These are phyloP conservation scores for Parnassius glacialis DNA, from an alignment of 2,888 invertebrate genomes.

Conservation along the genomic window DNA sequence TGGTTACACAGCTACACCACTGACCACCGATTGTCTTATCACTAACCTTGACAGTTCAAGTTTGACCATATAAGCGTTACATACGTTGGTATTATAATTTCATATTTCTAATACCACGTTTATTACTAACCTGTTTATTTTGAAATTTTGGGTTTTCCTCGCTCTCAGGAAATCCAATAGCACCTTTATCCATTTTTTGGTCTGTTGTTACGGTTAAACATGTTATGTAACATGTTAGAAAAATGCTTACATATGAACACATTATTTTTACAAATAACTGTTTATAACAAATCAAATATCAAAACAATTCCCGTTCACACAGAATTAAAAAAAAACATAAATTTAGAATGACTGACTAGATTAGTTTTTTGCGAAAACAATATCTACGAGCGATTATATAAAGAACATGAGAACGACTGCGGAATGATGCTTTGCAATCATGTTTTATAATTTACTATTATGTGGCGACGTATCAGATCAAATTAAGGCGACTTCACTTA, in stretches of 20 bases:
- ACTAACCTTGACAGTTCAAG: background rate
- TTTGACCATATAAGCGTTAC: background rate
- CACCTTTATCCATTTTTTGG: slow-evolving; percentile 41
- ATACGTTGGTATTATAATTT: background rate
- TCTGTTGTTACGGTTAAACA: slow-evolving; percentile 35
- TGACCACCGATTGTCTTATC: background rate
- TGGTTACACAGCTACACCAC: too few relatives aligned
- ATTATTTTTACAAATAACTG: slow-evolving; percentile 3
- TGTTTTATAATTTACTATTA: slow-evolving; percentile 42
- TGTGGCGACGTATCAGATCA: slow-evolving; percentile 24
- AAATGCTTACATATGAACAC: slow-evolving; percentile 16
- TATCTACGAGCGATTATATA: slow-evolving; percentile 6
- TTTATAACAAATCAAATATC: background rate
- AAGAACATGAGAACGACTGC: slow-evolving; percentile 39
- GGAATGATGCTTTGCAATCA: slow-evolving; percentile 38
- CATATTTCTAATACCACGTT: background rate
- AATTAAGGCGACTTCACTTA: background rate
- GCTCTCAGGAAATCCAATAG: slow-evolving; percentile 66
- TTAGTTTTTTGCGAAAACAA: background rate
- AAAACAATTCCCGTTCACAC: background rate
- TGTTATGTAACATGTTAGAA: slow-evolving; percentile 38
- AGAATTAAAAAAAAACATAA: too few relatives aligned
- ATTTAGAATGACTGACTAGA: background rate
- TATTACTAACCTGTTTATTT: slow-evolving; percentile 61
- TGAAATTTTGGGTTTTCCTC: slow-evolving; percentile 58